Base-by-base conservation (phyloP, 1,140 invertebrate species). In the Panagrolaimus sp. region DNA sequence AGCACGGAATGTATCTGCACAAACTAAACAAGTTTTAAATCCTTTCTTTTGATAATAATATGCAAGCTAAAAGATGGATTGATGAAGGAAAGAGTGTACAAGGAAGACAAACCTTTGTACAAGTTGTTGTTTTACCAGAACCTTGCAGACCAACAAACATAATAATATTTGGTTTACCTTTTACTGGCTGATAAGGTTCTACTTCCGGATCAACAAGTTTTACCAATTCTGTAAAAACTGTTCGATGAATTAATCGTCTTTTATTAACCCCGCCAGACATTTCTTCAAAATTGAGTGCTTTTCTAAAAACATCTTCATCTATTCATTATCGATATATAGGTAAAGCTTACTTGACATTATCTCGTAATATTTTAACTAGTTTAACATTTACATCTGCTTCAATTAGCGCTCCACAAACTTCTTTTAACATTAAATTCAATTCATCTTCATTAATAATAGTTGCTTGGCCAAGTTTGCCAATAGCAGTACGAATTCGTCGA, bases 91-190 rank as follows among this genome's bases (percentile, higher is more conserved):
- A 51, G 9, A 7, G 8, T 43, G 61, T 44, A 31, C 9, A 43
- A 9, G 42, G 13, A 27, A 67, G 27, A n/a, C 16, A 16, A 42
- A 87, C 87, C 81, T 99, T 99, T 76, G 96, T 98, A 88, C 96
- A 99, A 25, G 95, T 97, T 46, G 96, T 99, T 1, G 96, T 99
- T 88, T 99, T 99, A 79, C 96, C 96, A 72, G 93, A 95, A 73
- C 96, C 96, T 77, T 89, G 96, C 1, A 99, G 87, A 83, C 96
- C 96, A 67, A 99, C 96, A 88, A 99, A 99, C 96, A 99, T 99
- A 74, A 99, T 93, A 13, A 99, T 86, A 87, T 98, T 99, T 57
- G 91, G 88, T 81, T 90, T 90, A 47, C 92, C 94, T 88, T 98
- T 99, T 0, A 91, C 86, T 71, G 96, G 96, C 77, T 93, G 91